These are phyloP conservation scores for Pollenia amentaria DNA, from an alignment of 2,888 invertebrate genomes.

Conservation along the genomic window DNA sequence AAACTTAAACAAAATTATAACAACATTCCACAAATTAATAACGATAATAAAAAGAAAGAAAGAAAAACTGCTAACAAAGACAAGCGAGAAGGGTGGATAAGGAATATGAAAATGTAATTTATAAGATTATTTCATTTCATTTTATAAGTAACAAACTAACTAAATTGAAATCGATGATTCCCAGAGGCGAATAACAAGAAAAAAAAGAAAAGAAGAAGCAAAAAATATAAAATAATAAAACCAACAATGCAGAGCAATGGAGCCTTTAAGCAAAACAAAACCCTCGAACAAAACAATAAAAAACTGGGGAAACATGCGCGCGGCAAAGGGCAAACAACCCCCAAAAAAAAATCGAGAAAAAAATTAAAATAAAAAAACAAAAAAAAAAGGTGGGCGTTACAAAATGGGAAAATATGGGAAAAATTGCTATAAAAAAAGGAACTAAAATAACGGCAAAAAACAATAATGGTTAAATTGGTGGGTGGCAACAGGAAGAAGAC, in stretches of 20 bases:
- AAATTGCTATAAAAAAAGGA: conserved; percentile 7
- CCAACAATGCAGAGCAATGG: conserved; percentile 56
- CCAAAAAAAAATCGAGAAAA: conserved; percentile 41
- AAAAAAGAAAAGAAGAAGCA: conserved; percentile 35
- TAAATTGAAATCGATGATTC: conserved; percentile 74
- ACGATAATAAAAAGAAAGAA: conserved; percentile 55
- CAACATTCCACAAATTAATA: conserved; percentile 67
- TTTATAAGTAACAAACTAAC: conserved; percentile 72
- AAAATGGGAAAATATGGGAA: conserved; percentile 53
- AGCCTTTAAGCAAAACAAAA: conserved; percentile 63
- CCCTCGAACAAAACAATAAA: conserved; percentile 37
- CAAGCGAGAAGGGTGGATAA: background rate
- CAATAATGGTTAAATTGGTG: conserved; percentile 68
- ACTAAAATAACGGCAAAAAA: conserved; percentile 54
- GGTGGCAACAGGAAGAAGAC: conserved; percentile 25
- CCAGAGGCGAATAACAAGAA: conserved; percentile 67
- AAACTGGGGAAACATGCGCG: conserved; percentile 72
- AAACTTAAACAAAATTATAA: conserved; percentile 68
- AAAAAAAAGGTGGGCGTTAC: conserved; percentile 80
- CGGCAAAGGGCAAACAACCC: conserved; percentile 72
- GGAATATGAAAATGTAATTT: conserved; percentile 68
- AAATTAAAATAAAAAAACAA: conserved; percentile 9
- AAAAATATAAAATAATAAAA: conserved; percentile 22
- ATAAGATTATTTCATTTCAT: conserved; percentile 73
- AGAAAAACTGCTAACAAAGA: background rate